Conservation (phyloP, 1,140 invertebrate genomes). For the Micrasema longulum region DNA sequence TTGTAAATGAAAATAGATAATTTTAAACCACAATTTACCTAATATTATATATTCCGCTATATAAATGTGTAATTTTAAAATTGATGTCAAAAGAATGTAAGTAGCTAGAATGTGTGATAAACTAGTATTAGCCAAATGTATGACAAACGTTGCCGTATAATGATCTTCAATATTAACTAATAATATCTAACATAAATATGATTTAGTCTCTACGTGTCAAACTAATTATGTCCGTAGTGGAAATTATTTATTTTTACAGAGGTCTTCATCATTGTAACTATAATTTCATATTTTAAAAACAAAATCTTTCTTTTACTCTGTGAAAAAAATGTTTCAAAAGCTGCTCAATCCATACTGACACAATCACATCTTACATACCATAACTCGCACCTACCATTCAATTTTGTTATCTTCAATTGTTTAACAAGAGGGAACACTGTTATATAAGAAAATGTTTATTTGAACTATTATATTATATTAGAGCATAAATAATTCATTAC, state of each 20-base stretch:
- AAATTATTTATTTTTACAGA: slow-evolving; percentile 12
- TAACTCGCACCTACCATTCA: too few species aligned
- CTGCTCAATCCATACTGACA: slow-evolving; percentile 11
- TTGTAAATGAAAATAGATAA: slow-evolving; percentile 47
- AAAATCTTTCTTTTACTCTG: neutral
- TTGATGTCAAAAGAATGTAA: slow-evolving; percentile 54
- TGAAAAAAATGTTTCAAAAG: slow-evolving; percentile 8
- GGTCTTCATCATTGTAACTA: slow-evolving; percentile 7
- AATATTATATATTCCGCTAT: slow-evolving; percentile 53
- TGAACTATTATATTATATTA: neutral
- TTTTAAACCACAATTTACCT: slow-evolving; percentile 37
- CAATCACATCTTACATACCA: too few species aligned
- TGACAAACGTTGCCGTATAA: slow-evolving; percentile 33
- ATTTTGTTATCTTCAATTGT: too few species aligned
- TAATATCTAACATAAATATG: slow-evolving; percentile 41
- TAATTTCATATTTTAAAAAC: neutral
- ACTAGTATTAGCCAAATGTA: slow-evolving; percentile 51
- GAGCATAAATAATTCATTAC: slow-evolving; percentile 6
- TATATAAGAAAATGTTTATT: too few species aligned
- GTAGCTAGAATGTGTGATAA: slow-evolving; percentile 56
- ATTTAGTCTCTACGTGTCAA: slow-evolving; percentile 53
- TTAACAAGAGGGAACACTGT: too few species aligned
- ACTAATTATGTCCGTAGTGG: slow-evolving; percentile 36
- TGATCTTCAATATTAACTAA: slow-evolving; percentile 46
- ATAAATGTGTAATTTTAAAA: slow-evolving; percentile 55